Evolutionary conservation across 2,888 invertebrate genomes (phyloP).

Genomic region (Esperia sulphurella): DNA sequence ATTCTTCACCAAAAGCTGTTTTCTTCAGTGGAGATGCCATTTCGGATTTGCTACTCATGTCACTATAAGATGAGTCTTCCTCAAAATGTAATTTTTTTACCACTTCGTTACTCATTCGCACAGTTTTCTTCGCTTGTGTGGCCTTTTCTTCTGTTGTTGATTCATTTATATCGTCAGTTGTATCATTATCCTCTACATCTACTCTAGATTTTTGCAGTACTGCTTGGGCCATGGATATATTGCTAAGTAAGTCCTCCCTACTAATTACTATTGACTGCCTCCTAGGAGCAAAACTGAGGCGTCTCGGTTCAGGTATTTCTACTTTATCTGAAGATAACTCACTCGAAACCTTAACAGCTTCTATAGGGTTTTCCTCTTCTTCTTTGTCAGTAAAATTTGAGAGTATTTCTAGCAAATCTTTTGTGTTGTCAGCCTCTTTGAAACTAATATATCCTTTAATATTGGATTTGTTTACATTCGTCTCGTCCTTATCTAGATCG

Average conservation of each 20-base stretch:
- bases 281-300: conserved; percentile 33
- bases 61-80: conserved; percentile 43
- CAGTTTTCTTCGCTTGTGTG: conserved; percentile 19
- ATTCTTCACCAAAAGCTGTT: conserved; percentile 44
- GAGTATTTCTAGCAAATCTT: conserved; percentile 52
- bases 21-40: conserved; percentile 44
- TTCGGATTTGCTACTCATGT: conserved; percentile 14
- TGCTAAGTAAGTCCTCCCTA: conserved; percentile 49
- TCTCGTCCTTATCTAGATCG: conserved; percentile 13
- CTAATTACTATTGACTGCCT: conserved; percentile 43
- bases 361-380: conserved; percentile 13
- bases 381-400: conserved; percentile 46
- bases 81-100: conserved; percentile 62
- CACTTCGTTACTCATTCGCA: conserved; percentile 45
- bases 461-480: not conserved
- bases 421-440: conserved; percentile 48
- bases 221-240: conserved; percentile 56
- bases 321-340: conserved; percentile 16
- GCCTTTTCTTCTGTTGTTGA: conserved; percentile 14
- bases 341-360: conserved; percentile 1
- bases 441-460: conserved; percentile 20
- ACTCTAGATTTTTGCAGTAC: conserved; percentile 40
- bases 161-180: conserved; percentile 27
- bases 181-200: conserved; percentile 36
- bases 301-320: conserved; percentile 20